Base-by-base conservation (phyloP, 2,888 invertebrate species). In the Suillia variegata region DNA sequence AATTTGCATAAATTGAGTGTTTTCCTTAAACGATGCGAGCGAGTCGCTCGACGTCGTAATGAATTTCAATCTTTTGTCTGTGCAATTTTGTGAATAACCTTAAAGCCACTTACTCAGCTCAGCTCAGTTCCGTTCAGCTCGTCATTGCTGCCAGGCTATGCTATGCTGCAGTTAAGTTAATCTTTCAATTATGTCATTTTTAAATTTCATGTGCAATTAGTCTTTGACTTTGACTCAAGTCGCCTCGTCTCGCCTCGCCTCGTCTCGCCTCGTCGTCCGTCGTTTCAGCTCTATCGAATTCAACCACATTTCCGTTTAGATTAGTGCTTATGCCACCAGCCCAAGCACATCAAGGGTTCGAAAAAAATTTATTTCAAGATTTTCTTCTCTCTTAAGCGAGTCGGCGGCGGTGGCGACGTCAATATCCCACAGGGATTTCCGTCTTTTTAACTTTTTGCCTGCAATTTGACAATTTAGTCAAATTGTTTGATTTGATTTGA, bases 1-100 rank as follows among this genome's bases (percentile, higher is more conserved):
- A 74, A 77, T 77, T 77, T 77, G 71, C 77, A 77, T 77, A 76
- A 77, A 76, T 77, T 76, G 74, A 73, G 72, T 68, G 75, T 66
- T 75, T 73, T 74, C 76, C 75, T 75, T 75, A 70, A 75, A 70
- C 26, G n/a, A n/a, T 26, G 26, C 26, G 26, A 26, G 26, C 10
- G 26, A 26, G 26, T 26, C n/a, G n/a, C n/a, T n/a, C 31, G 31
- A 12, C 31, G 31, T 31, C 12, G n/a, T 56, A 74, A 72, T 72
- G 73, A 72, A 74, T 72, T 72, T 74, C 74, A 72, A 72, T 72
- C 73, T 72, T 65, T 48, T 64, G n/a, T 65, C 67, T 64, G 26
- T 52, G 45, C 67, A n/a, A n/a, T n/a, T n/a, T n/a, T n/a, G n/a
- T n/a, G n/a, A n/a, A n/a, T n/a, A n/a, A n/a, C n/a, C n/a, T n/a